A percentile compares a stretch with the other conserved stretches of the same genome.
Evolutionary conservation across 2,888 invertebrate genomes (phyloP).

Genomic region (Capitulum mitella): DNA sequence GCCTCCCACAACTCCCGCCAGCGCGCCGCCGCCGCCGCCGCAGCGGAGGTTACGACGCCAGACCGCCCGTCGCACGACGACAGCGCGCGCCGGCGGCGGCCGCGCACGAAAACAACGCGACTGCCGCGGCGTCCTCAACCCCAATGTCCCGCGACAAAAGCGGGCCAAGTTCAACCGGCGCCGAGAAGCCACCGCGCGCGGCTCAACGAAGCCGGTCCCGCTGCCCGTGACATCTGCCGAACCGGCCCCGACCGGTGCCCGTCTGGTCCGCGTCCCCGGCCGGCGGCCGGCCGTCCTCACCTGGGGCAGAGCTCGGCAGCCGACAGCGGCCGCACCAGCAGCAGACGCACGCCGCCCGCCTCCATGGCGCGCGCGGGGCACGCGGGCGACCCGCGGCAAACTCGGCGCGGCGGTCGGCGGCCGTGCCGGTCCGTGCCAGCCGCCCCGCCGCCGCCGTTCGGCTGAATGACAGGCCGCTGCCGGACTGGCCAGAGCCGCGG

Average conservation of each 20-base stretch:
- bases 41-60: too few relatives aligned
- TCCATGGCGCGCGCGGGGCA: slow-evolving; percentile 7
- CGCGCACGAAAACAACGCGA: too few relatives aligned
- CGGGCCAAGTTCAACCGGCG: background rate
- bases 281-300: background rate
- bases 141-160: background rate
- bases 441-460: background rate
- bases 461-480: too few relatives aligned
- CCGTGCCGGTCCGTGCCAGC: background rate
- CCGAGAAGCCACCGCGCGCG: background rate
- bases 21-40: too few relatives aligned
- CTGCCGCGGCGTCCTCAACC: background rate
- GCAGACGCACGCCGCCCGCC: slow-evolving; percentile 14
- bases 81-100: too few relatives aligned
- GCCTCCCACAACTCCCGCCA: too few relatives aligned
- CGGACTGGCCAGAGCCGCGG: too few relatives aligned
- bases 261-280: background rate
- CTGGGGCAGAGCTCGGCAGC: background rate
- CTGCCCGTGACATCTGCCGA: background rate
- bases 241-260: background rate
- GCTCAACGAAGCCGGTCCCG: background rate
- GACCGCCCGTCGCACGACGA: too few relatives aligned
- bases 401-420: background rate
- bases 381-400: background rate
- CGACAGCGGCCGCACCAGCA: slow-evolving; percentile 13